Evolutionary conservation across 1,140 invertebrate species (phyloP).

Genomic region (Brachionus calyciflorus): DNA sequence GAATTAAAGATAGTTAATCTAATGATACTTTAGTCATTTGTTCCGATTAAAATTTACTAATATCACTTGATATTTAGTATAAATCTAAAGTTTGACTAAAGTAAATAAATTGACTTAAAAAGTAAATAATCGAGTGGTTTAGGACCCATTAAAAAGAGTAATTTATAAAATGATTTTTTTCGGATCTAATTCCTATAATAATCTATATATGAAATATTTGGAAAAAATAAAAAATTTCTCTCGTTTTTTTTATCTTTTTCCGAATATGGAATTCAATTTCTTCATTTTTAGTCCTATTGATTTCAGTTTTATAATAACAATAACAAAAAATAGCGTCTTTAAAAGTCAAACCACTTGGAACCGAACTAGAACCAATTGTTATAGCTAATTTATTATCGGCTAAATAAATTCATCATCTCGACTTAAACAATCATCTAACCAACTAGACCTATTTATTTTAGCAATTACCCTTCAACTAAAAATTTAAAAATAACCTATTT

Average conservation of each 20-base stretch:
- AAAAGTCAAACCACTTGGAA: conserved; percentile 80
- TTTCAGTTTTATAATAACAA: conserved; percentile 88
- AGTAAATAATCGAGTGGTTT: conserved; percentile 23
- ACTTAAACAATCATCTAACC: conserved; percentile 91
- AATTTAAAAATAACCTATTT: conserved; percentile 79
- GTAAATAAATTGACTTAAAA: no score
- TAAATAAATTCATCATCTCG: conserved; percentile 85
- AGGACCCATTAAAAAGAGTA: background rate
- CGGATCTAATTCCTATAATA: background rate
- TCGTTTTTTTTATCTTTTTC: conserved; percentile 19
- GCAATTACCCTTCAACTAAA: conserved; percentile 78
- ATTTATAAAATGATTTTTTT: background rate
- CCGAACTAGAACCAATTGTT: conserved; percentile 76
- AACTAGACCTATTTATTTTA: conserved; percentile 72
- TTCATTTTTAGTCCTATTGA: conserved; percentile 90
- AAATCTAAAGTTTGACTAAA: conserved; percentile 8
- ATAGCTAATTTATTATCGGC: conserved; percentile 86
- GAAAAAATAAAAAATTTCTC: background rate
- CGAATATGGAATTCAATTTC: conserved; percentile 72
- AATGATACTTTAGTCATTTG: background rate
- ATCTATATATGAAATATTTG: no score
- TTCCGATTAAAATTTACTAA: background rate
- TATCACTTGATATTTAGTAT: background rate
- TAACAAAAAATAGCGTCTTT: conserved; percentile 88
- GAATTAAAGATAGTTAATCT: background rate